Conservation (phyloP, 2,797 vertebrate genomes). For the Mustela erminea region DNA sequence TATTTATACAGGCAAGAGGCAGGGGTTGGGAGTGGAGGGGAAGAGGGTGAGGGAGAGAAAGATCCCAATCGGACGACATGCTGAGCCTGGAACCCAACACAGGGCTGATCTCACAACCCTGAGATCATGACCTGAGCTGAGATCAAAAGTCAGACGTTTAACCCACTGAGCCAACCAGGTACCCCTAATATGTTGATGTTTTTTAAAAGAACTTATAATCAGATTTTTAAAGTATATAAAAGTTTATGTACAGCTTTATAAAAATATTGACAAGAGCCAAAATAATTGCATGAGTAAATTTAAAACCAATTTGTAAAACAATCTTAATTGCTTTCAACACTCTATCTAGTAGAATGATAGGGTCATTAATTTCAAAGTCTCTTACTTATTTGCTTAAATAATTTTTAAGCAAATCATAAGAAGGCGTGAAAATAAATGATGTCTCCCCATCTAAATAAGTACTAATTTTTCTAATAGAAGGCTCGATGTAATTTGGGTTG, state of each 20-base stretch:
- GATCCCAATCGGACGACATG: no score
- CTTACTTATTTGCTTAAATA: constrained; percentile 10
- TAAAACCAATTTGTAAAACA: background rate
- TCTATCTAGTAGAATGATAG: background rate
- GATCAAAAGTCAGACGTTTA: no score
- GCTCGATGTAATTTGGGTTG: background rate
- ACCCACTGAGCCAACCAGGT: no score
- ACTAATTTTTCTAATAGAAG: background rate
- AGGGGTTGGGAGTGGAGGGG: no score
- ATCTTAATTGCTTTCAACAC: background rate
- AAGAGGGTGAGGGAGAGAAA: no score
- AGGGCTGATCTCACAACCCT: no score
- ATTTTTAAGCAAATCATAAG: background rate
- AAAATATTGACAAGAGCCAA: background rate
- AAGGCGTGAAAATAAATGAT: background rate
- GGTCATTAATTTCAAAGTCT: background rate
- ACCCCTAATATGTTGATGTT: background rate
- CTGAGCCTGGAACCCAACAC: no score
- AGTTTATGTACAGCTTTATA: background rate
- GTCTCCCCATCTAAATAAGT: background rate
- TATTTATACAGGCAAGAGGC: no score
- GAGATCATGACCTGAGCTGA: no score
- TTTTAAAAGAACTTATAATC: background rate
- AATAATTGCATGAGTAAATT: background rate
- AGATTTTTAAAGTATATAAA: background rate